Percentiles rank a stretch among this genome's conserved stretches.
These are phyloP conservation scores for Bombus polaris DNA, from an alignment of 1,140 invertebrate species.

Conservation along the genomic window DNA sequence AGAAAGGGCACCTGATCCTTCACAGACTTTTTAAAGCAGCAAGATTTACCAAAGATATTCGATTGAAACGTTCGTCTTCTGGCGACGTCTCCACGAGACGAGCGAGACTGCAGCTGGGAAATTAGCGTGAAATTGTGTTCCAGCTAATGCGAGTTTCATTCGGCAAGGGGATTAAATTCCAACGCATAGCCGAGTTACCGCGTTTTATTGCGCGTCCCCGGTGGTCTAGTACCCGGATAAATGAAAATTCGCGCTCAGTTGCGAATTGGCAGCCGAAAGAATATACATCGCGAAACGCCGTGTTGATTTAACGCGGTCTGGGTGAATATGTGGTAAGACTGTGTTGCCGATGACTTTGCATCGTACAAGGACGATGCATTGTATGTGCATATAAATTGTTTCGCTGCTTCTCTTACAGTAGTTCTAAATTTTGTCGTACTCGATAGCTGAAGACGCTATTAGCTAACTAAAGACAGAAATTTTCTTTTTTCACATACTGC, in stretches of 20 bases:
- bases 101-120: slow-evolving; percentile 22
- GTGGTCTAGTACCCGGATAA: not conserved
- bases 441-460: no score
- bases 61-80: slow-evolving; percentile 21
- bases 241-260: slow-evolving; percentile 43
- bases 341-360: not conserved
- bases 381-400: no score
- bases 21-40: not conserved
- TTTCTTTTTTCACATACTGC: not conserved
- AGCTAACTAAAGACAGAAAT: no score
- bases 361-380: not conserved
- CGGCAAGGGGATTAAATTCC: slow-evolving; percentile 49
- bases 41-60: slow-evolving; percentile 34
- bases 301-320: slow-evolving; percentile 9
- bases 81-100: slow-evolving; percentile 22
- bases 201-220: slow-evolving; percentile 31
- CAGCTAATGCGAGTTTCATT: slow-evolving; percentile 45
- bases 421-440: no score
- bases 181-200: slow-evolving; percentile 14
- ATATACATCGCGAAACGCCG: not conserved
- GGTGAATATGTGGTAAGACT: no score
- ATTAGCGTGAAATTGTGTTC: slow-evolving; percentile 55
- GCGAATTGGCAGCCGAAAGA: slow-evolving; percentile 24
- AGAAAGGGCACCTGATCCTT: not conserved
- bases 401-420: no score